Base-by-base conservation (phyloP, 2,113 vertebrate species). In the Turnix velox region DNA sequence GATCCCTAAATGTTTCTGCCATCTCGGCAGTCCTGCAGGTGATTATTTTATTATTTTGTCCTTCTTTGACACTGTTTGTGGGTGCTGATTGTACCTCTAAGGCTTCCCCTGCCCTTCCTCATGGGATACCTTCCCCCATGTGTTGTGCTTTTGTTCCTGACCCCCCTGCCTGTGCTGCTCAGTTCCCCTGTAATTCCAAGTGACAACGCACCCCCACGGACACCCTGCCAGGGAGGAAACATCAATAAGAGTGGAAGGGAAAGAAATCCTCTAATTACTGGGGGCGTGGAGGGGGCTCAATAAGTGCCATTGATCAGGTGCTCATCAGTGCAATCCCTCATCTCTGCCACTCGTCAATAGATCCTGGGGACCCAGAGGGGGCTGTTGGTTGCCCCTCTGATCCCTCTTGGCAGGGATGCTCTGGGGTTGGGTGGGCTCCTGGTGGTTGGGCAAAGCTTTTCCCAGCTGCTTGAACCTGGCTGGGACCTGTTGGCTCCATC, bases 301-400 rank as follows among this genome's bases (percentile, higher is more conserved):
- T 92, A 69, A 30, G 42, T 4, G 39, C 72, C 88, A 94, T 94
- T 68, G 94, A 96, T 91, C 91, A 10, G 57, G 10, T 0, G 33
- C 57, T 45, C 7, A 25, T 62, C 90, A 89, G 51, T 5, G 3
- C 68, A 1, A 52, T 45, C 88, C 49, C 89, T 96, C 97, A 95
- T 94, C 93, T 68, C 97, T 95, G 94, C 95, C 88, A 7, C 95
- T 96, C 87, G 96, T 94, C 98, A 87, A 96, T 97, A 90, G 91
- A 78, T 55, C 59, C 65, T 84, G 55, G 14, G 63, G 49, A 68
- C 83, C 73, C 31, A 84, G 90, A 73, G 33, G 68, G 91, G 80
- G 75, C 72, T 18, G 49, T 87, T 75, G 96, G 92, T 96, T 69
- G 62, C 71, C 79, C 71, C 87, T 93, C 85, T n/a, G 63, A 86